These are phyloP conservation scores for Thunnus albacares DNA, from an alignment of 2,797 vertebrate genomes.

Conservation along the genomic window DNA sequence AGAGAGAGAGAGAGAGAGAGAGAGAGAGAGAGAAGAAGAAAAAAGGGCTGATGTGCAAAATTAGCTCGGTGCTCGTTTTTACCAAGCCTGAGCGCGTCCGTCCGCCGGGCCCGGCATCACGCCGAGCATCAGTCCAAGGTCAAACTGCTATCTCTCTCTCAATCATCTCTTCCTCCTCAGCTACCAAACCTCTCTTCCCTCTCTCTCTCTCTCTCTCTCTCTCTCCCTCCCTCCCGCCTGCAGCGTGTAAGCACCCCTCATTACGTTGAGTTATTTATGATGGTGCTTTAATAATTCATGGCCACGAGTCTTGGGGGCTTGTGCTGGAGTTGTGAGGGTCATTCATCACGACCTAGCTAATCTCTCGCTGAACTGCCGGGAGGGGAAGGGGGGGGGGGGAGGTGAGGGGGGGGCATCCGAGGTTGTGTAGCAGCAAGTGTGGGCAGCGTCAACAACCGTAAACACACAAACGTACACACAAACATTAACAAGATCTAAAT, in stretches of 20 bases:
- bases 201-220: constrained; percentile 22
- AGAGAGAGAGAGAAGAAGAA: not conserved
- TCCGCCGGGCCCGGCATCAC: constrained; percentile 7
- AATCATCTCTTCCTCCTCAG: constrained; percentile 38
- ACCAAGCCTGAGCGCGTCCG: constrained; percentile 4
- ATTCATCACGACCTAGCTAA: constrained; percentile 73
- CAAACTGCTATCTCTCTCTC: constrained; percentile 49
- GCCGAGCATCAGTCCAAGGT: constrained; percentile 63
- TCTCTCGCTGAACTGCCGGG: constrained; percentile 52
- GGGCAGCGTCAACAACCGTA: constrained; percentile 44
- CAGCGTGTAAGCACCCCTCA: constrained; percentile 64
- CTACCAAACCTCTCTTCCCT: not conserved
- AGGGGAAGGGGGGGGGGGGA: no score
- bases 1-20: no score
- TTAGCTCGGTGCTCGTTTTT: constrained; percentile 13
- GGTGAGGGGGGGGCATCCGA: constrained; percentile 5
- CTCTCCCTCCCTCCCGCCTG: constrained; percentile 16
- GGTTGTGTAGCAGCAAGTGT: constrained; percentile 41
- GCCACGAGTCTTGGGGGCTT: constrained; percentile 52
- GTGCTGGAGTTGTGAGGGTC: constrained; percentile 65
- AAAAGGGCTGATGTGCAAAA: constrained; percentile 34
- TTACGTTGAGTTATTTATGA: constrained; percentile 80
- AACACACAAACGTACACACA: constrained; percentile 35
- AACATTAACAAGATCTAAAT: constrained; percentile 64
- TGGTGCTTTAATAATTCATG: constrained; percentile 76